Conservation (phyloP, 2,888 invertebrate genomes). For the Melitaea athalia region DNA sequence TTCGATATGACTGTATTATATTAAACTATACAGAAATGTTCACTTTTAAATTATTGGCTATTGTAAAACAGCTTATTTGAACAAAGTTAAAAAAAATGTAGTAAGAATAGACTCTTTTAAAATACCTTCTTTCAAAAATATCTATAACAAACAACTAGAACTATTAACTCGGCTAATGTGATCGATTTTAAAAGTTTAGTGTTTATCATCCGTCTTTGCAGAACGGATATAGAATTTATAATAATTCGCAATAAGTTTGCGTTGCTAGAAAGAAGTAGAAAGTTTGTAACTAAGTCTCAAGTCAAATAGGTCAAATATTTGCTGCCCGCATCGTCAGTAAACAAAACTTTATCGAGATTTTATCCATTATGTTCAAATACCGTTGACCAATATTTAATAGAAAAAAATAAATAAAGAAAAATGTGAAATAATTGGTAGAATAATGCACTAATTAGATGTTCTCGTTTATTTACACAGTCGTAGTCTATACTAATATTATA, state of each 20-base stretch:
- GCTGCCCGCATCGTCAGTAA: slow-evolving; percentile 31
- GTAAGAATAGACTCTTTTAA: neutral
- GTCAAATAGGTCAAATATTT: slow-evolving; percentile 39
- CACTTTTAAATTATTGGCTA: neutral
- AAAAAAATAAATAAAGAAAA: neutral
- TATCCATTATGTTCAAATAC: neutral
- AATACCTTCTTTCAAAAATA: slow-evolving; percentile 14
- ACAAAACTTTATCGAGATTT: slow-evolving; percentile 17
- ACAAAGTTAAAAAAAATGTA: neutral
- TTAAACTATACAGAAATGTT: neutral
- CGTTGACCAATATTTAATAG: neutral
- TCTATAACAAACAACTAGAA: slow-evolving; percentile 17
- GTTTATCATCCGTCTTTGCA: slow-evolving; percentile 11
- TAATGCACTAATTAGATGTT: no score
- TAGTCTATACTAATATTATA: no score
- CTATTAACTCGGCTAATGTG: slow-evolving; percentile 8
- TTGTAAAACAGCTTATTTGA: neutral
- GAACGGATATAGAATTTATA: slow-evolving; percentile 16
- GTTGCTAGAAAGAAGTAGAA: slow-evolving; percentile 32
- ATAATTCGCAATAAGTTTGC: slow-evolving; percentile 14
- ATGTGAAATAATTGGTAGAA: no score
- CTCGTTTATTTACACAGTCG: no score
- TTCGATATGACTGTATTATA: neutral
- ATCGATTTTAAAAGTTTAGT: neutral
- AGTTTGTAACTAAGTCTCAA: slow-evolving; percentile 34